These are phyloP conservation scores for Sturnus vulgaris DNA, from an alignment of 2,113 vertebrate species.

Conservation along the genomic window DNA sequence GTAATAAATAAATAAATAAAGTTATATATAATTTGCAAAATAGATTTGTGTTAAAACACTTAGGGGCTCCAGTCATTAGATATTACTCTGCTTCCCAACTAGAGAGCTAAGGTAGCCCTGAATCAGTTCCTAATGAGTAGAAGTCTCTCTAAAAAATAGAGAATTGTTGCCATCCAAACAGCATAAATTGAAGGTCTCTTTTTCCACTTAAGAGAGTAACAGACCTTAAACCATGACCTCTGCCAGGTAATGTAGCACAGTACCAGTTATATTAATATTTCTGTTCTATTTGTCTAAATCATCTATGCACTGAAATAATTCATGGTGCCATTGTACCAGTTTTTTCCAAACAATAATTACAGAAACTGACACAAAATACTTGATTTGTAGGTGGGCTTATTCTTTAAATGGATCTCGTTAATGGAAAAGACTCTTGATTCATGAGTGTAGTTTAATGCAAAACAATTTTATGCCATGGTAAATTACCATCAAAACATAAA, in stretches of 20 bases:
- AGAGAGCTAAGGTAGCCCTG: background rate
- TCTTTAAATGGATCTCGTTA: slow-evolving; percentile 37
- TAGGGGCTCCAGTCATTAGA: background rate
- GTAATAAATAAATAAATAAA: background rate
- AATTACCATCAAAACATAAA: slow-evolving; percentile 54
- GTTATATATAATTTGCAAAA: background rate
- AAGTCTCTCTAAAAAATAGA: background rate
- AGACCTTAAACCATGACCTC: background rate
- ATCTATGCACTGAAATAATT: background rate
- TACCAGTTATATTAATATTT: slow-evolving; percentile 30
- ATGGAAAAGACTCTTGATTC: slow-evolving; percentile 47
- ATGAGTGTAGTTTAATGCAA: slow-evolving; percentile 46
- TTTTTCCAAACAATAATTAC: slow-evolving; percentile 51
- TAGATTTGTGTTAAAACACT: background rate
- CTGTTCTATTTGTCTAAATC: slow-evolving; percentile 16
- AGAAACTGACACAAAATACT: slow-evolving; percentile 41
- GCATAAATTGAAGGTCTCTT: background rate
- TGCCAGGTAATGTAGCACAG: background rate
- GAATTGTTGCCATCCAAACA: background rate
- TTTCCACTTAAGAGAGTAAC: background rate
- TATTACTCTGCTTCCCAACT: background rate
- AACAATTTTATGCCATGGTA: slow-evolving; percentile 52
- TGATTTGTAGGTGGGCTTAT: slow-evolving; percentile 21
- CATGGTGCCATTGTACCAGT: background rate
- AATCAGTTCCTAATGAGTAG: background rate